Base-by-base conservation (phyloP, 2,113 vertebrate genomes). In the Zosterops lateralis region DNA sequence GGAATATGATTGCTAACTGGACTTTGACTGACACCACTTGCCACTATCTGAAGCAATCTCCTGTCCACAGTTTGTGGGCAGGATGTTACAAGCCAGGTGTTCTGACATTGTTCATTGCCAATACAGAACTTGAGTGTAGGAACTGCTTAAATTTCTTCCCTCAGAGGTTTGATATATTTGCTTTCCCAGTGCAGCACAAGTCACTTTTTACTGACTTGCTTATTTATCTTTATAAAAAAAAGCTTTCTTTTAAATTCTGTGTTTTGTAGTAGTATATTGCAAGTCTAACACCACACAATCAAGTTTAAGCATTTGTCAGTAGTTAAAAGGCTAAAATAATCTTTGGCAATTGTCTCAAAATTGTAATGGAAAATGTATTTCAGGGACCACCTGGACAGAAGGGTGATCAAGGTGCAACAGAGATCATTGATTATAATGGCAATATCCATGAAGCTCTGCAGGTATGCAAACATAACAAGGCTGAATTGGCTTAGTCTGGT, bases 381-480 rank as follows among this genome's bases (percentile, higher is more conserved):
- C 95, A 99, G 99, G 99, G 99, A 18, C 98, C 98, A 60, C 98
- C 99, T n/a, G 99, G 99, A 79, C 99, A 99, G 96, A 99, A 99
- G 94, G 99, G 99, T 48, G 99, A 99, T 65, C 98, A 98, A 96
- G 99, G 99, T 81, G 97, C 99, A 88, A 99, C 99, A 1, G 99
- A 99, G 97, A 99, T 99, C 95, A 99, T 99, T 89, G 99, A 99
- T 96, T 99, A 99, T 97, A 99, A 99, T 44, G 99, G 99, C 95
- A 99, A 99, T 96, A 99, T 99, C 92, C 99, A 99, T 25, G 99
- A 99, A 97, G 99, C 99, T 71, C 97, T 99, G 79, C 99, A 99
- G 99, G 99, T 98, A 96, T 95, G 98, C 95, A 67, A 90, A 68
- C 36, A 7, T 28, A 70, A 66, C 28, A 11, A 60, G 44, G 57